A percentile compares a stretch with the other conserved stretches of the same genome.
Conservation (phyloP, 2,888 invertebrate genomes). For the Catocala sponsa region DNA sequence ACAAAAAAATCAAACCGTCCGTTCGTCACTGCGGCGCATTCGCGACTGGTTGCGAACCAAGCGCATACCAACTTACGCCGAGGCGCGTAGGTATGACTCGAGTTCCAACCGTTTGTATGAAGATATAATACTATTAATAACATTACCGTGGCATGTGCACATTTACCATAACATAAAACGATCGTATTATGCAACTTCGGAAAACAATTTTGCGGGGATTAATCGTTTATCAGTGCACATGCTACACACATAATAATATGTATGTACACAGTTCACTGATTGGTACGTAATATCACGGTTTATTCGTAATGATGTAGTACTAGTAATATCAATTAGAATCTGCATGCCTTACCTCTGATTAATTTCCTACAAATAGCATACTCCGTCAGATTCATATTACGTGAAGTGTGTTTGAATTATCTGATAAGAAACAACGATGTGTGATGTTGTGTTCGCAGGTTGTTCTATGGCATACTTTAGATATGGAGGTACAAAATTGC, state of each 20-base stretch:
- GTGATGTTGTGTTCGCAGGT: too few species aligned
- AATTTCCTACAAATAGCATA: constrained; percentile 21
- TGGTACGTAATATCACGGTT: not conserved
- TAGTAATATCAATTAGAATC: constrained; percentile 26
- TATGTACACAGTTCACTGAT: not conserved
- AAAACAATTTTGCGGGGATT: not conserved
- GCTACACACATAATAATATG: too few species aligned
- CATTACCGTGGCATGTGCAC: too few species aligned
- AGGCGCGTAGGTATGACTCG: too few species aligned
- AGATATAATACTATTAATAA: too few species aligned
- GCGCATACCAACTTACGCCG: too few species aligned
- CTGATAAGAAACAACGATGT: not conserved
- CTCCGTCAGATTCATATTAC: constrained; percentile 19
- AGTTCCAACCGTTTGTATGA: too few species aligned
- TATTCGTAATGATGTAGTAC: constrained; percentile 5
- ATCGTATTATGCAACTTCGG: constrained; percentile 1
- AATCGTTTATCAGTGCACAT: not conserved
- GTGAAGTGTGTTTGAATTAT: constrained; percentile 16
- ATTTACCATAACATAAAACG: not conserved
- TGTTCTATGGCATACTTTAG: too few species aligned
- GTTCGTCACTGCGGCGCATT: too few species aligned
- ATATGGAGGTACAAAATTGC: too few species aligned
- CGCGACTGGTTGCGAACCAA: too few species aligned
- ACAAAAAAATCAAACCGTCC: too few species aligned
- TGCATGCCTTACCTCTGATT: constrained; percentile 26